Percentiles rank a stretch among this genome's conserved stretches.
Conservation (phyloP, 2,888 invertebrate species). For the Cyclophora albipunctata region DNA sequence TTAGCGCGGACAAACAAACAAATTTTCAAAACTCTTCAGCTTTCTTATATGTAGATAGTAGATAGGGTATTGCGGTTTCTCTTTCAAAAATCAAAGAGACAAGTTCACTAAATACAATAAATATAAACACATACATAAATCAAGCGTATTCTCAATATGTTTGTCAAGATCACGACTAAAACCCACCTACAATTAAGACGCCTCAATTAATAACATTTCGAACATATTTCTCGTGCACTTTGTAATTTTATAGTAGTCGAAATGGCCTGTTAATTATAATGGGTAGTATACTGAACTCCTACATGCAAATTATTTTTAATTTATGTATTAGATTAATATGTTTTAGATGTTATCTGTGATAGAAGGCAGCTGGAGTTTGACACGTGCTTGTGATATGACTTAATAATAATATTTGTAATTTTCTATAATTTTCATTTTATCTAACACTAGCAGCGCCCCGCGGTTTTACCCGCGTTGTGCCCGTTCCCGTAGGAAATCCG, state of each 20-base stretch:
- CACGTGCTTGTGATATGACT: constrained; percentile 9
- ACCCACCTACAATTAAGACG: constrained; percentile 4
- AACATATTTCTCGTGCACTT: constrained; percentile 10
- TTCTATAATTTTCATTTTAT: neutral
- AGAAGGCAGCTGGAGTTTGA: constrained; percentile 19
- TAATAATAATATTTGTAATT: neutral
- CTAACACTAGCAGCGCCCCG: too few species aligned
- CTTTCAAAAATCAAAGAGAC: too few species aligned
- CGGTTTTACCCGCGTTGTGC: too few species aligned
- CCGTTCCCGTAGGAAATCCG: too few species aligned
- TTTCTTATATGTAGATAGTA: too few species aligned
- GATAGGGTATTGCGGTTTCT: too few species aligned
- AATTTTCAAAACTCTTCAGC: too few species aligned
- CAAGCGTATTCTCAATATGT: constrained; percentile 27
- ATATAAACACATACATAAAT: neutral
- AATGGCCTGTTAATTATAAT: constrained; percentile 34
- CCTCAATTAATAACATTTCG: neutral
- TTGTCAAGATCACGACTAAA: constrained; percentile 35
- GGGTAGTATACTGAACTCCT: constrained; percentile 28
- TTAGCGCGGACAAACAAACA: too few species aligned
- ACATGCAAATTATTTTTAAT: constrained; percentile 34
- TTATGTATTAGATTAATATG: constrained; percentile 38
- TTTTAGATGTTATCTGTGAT: constrained; percentile 34
- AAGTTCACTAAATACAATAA: too few species aligned
- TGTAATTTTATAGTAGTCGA: constrained; percentile 17